Base-by-base conservation (phyloP, 2,797 vertebrate species). In the Enteromius viviparus region DNA sequence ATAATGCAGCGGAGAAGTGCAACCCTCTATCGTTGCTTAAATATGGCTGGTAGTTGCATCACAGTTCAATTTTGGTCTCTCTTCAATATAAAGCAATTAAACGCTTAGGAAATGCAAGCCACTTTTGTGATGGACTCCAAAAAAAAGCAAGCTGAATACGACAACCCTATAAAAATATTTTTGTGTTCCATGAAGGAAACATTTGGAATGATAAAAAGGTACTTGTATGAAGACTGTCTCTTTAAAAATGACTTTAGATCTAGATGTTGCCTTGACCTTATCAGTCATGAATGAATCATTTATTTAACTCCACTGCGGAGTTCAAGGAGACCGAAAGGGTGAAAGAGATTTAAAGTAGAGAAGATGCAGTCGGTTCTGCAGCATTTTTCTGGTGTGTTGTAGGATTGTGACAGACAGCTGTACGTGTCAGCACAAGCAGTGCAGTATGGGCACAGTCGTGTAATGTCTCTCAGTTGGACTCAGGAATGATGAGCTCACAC, bases 381-480 rank as follows among this genome's bases (percentile, higher is more conserved):
- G 69, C 83, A 88, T 87, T 89, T 92, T 91, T 89, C 70, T 86
- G 82, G 32, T 1, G 88, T 78, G 76, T 83, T 88, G 51, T 53
- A 65, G 26, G 72, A 83, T 88, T 89, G 84, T 82, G 88, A 86
- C 80, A 82, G 86, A 88, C 87, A 82, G 86, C 78, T 87, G 88
- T 89, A 82, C 93, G 88, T 91, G 93, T 93, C 91, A 87, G 80
- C 87, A 90, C 93, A 86, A 92, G 93, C 89, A 84, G 81, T 87
- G 81, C 84, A 68, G 81, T 32, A 23, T 71, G 90, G 93, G 93
- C 90, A 84, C 85, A 84, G 89, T 84, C 87, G 89, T 90, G 91
- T 88, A 76, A 76, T 83, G 82, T 91, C 91, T 87, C 82, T 87
- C 89, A 90, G 83, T 93, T 92, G 89, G 86, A 87, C 90, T 91